phyloP scores from a whole-genome alignment of 2,797 vertebrate genomes.

The Lutjanus campechanus region DNA sequence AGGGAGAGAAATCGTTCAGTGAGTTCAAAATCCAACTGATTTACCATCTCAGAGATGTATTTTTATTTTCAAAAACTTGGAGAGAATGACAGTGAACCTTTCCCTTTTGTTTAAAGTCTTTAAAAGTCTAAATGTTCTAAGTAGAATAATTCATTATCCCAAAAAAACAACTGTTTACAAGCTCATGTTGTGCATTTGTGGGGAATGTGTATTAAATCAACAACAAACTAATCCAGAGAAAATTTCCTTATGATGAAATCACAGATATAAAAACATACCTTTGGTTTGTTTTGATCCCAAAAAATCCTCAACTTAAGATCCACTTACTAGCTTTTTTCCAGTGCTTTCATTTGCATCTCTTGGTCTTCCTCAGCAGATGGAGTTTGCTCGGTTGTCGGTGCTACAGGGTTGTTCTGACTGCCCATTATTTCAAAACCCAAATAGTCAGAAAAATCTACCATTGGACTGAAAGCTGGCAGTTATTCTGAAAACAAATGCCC shows the following conservation, averaged over 20 bases:
- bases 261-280: not conserved
- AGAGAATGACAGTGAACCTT: not conserved
- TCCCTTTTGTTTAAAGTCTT: constrained; percentile 5
- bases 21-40: too few relatives aligned
- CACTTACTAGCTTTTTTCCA: too few relatives aligned
- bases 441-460: too few relatives aligned
- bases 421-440: too few relatives aligned
- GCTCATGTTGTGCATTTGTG: not conserved
- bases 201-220: not conserved
- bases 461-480: too few relatives aligned
- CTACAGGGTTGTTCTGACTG: too few relatives aligned
- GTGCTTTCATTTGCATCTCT: too few relatives aligned
- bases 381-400: too few relatives aligned
- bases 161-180: constrained; percentile 1
- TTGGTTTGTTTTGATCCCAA: not conserved
- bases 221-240: not conserved
- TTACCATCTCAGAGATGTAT: not conserved
- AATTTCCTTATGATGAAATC: not conserved
- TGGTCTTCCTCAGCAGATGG: too few relatives aligned
- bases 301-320: too few relatives aligned
- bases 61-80: constrained; percentile 10
- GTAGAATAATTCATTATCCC: not conserved
- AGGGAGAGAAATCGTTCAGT: constrained; percentile 4
- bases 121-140: not conserved
- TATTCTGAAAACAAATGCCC: too few relatives aligned